Evolutionary conservation across 2,888 invertebrate species (phyloP).

Genomic region (Rugalucina vietnamica): DNA sequence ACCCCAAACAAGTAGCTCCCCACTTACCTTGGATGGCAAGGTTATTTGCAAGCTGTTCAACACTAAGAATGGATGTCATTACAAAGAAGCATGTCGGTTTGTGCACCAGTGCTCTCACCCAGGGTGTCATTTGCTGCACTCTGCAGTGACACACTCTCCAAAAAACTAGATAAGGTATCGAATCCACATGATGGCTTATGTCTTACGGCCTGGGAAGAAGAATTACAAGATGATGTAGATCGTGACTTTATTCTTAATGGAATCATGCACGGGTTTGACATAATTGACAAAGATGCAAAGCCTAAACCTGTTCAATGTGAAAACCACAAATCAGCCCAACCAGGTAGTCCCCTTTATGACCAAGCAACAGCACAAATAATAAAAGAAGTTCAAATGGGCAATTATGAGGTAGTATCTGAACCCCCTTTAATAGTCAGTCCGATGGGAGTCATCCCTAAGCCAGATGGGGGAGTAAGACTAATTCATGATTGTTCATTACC

Average conservation of each 20-base stretch:
- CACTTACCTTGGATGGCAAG: background rate
- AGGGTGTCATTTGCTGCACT: conserved; percentile 10
- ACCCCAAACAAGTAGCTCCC: background rate
- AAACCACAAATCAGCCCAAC: too few relatives aligned
- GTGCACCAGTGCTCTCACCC: conserved; percentile 13
- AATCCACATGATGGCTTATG: background rate
- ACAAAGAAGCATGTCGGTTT: background rate
- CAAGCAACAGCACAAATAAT: too few relatives aligned
- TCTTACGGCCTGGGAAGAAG: conserved; percentile 11
- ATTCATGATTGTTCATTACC: too few relatives aligned
- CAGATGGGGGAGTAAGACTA: too few relatives aligned
- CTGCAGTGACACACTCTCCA: background rate
- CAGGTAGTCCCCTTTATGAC: too few relatives aligned
- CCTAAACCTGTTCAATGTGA: too few relatives aligned
- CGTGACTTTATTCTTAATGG: background rate
- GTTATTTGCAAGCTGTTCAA: conserved; percentile 23
- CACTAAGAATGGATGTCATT: background rate
- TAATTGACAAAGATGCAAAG: background rate
- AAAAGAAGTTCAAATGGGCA: too few relatives aligned
- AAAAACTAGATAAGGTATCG: conserved; percentile 4
- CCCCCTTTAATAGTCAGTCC: too few relatives aligned
- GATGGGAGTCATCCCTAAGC: too few relatives aligned
- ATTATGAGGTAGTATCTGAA: too few relatives aligned
- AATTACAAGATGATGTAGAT: background rate
- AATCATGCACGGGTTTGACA: background rate